Evolutionary conservation across 1,140 invertebrate species (phyloP), one percentile per base, ranked within the genome.

Genomic region (Dryas iulia): DNA sequence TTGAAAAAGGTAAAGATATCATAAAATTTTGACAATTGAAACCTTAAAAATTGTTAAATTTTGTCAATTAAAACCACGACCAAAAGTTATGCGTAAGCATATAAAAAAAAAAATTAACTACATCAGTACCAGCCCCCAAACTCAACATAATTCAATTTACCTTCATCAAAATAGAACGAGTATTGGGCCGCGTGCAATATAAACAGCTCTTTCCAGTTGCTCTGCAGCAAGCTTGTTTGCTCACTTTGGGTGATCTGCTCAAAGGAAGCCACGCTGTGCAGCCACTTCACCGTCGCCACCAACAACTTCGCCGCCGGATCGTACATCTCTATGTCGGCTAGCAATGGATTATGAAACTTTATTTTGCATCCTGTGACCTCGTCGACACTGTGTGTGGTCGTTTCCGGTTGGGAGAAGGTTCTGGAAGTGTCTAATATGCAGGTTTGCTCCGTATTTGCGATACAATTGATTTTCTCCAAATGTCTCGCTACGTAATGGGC

Each of bases 181-280:
- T 95, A 96, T 80, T 97, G 96, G 0, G 96, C 95, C 2, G 96
- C 95, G 21, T 95, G 96, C 3, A 98, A 82, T 0, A 98, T 93
- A 80, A 97, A 98, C n/a, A 98, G 86, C 77, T 97, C 96, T 69
- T 94, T 94, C 97, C 97, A 98, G 21, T 95, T 94, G 74, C 95
- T 95, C 69, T 96, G 95, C 33, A 98, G 87, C 10, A 98, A 91
- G 47, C 94, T 92, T 1, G 93, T 93, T 81, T 97, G 96, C 71
- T 97, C 96, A 54, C 93, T 88, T 30, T 93, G 93, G 0, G 94
- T 94, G n/a, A 97, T 84, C 84, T 96, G 95, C 30, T 94, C 79
- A 80, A 96, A 97, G 0, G 95, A 95, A 0, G 95, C 94, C 52
- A 97, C 95, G 59, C 94, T 95, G 72, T 95, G 93, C 0, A 96